Evolutionary conservation across 2,797 vertebrate genomes (phyloP).

Genomic region (Sardinella longiceps): DNA sequence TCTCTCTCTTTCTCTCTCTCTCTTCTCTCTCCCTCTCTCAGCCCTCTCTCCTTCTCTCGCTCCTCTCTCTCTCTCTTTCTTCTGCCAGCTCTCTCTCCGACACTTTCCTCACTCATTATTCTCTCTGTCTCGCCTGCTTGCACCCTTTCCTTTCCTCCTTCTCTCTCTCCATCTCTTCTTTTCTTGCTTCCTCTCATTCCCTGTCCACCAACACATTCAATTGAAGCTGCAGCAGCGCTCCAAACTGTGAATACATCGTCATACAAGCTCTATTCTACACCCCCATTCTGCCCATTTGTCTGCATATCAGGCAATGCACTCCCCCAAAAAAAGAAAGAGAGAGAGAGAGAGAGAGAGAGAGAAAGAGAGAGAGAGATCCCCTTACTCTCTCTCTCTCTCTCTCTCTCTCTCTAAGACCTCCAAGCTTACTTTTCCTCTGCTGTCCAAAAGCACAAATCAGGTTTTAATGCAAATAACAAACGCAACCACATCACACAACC

Average conservation of each 20-base stretch:
- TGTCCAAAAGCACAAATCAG: conserved; percentile 62
- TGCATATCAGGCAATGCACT: conserved; percentile 53
- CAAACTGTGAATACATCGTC: conserved; percentile 53
- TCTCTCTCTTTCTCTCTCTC: neutral
- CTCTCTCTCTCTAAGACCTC: conserved; percentile 64
- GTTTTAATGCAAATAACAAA: conserved; percentile 76
- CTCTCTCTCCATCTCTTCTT: neutral
- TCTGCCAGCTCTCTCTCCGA: neutral
- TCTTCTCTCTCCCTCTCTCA: neutral
- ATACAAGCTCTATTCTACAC: conserved; percentile 48
- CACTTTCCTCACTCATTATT: neutral
- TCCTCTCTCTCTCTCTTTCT: neutral
- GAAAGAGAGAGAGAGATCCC: too few species aligned
- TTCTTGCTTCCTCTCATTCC: neutral
- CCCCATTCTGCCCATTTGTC: conserved; percentile 58
- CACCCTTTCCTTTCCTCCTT: neutral
- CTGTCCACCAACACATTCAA: neutral
- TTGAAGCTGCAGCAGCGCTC: neutral
- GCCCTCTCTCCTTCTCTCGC: neutral
- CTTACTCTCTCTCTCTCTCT: conserved; percentile 64
- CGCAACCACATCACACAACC: conserved; percentile 64
- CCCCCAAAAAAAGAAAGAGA: too few species aligned
- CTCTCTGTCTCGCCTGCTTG: neutral
- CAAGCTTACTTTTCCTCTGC: conserved; percentile 61
- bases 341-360: too few species aligned